Base-by-base conservation (phyloP, 2,888 invertebrate genomes). In the Ischnura elegans region DNA sequence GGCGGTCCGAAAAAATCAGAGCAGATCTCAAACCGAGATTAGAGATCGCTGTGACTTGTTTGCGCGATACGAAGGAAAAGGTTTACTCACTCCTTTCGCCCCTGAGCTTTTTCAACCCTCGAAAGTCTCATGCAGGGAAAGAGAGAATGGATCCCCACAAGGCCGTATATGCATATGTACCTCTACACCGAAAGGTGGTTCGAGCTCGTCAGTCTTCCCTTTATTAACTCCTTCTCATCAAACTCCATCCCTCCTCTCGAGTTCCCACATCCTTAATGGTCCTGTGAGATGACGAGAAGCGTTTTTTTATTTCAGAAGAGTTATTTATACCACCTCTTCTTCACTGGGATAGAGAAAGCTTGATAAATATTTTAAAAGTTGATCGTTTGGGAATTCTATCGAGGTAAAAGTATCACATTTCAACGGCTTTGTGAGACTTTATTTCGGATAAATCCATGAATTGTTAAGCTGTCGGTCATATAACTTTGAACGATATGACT, bases 21-120 rank as follows among this genome's bases (percentile, higher is more conserved):
- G 86, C 86, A 86, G 86, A 86, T 86, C 86, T 86, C n/a, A 21
- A 19, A 5, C 36, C 86, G 45, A 86, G 86, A 86, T 86, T 25
- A 86, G 86, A 86, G 86, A 86, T 86, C 2, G 45, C 46, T 45
- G 45, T n/a, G 86, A 45, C 86, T 46, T 86, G 86, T 86, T 45
- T 86, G 86, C 86, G 86, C 21, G 86, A 86, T 86, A 86, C 46
- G 45, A 4, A 45, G 45, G 46, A n/a, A n/a, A 86, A n/a, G 86
- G n/a, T n/a, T 43, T 25, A 46, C 46, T 43, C 43, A 43, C 86
- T 86, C 46, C 43, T n/a, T 86, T 86, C n/a, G 45, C 86, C 46
- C 13, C 85, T 13, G 46, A 45, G 46, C 25, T 43, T 43, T 45
- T 86, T 43, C 86, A 46, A n/a, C 51, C 19, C 51, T 86, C n/a